Percentiles rank a stretch among this genome's conserved stretches.
Evolutionary conservation across 1,140 invertebrate species (phyloP).

Genomic region (Drosophila sp.): DNA sequence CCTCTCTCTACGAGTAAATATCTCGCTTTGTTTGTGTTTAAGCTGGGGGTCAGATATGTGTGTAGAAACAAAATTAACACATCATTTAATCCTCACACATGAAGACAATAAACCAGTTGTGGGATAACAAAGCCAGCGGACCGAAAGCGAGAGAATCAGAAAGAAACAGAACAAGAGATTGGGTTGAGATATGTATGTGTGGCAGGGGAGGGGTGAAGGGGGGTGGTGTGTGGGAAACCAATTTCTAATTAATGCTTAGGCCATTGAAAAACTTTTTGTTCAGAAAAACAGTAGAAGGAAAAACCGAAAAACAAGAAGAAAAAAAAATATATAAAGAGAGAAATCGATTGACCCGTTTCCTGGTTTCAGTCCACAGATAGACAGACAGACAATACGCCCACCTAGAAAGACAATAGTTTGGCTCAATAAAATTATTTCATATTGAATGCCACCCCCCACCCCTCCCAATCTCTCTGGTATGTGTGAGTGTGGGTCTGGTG

Average conservation of each 20-base stretch:
- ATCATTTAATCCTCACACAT: constrained; percentile 63
- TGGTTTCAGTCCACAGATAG: constrained; percentile 30
- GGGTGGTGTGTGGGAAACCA: constrained; percentile 35
- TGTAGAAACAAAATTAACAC: constrained; percentile 60
- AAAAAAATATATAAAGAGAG: constrained; percentile 21
- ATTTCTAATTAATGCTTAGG: constrained; percentile 74
- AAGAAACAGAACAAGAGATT: not conserved
- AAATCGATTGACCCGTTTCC: constrained; percentile 76
- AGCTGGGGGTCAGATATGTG: not conserved
- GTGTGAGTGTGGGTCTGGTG: constrained; percentile 13
- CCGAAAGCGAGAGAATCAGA: constrained; percentile 24
- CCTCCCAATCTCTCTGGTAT: constrained; percentile 1
- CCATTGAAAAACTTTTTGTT: constrained; percentile 31
- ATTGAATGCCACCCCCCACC: constrained; percentile 34
- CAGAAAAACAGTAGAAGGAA: constrained; percentile 33
- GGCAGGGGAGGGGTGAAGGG: constrained; percentile 12
- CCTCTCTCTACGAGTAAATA: not conserved
- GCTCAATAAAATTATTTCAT: constrained; percentile 76
- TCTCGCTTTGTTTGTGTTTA: not conserved
- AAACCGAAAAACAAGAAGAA: constrained; percentile 42
- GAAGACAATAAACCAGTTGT: constrained; percentile 40
- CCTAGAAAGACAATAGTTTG: constrained; percentile 30
- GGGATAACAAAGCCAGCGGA: constrained; percentile 63
- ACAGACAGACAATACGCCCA: constrained; percentile 36
- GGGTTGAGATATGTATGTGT: too few species aligned